These are phyloP conservation scores for Pediacus dermestoides DNA, from an alignment of 2,888 invertebrate genomes.

Conservation along the genomic window DNA sequence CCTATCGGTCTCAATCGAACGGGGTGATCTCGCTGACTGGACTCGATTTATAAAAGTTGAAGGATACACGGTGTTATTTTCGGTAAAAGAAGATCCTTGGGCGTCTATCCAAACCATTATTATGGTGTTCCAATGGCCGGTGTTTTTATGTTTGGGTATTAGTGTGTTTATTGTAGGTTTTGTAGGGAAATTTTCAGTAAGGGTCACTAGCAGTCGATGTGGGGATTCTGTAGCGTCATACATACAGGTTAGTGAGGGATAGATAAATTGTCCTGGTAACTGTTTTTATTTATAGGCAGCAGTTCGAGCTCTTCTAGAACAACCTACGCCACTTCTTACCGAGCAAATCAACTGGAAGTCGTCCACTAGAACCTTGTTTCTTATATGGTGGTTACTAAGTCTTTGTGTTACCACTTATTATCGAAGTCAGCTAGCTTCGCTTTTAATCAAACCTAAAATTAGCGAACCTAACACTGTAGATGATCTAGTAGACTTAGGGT, in stretches of 20 bases:
- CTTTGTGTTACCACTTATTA: slow-evolving; percentile 19
- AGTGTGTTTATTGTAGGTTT: slow-evolving; percentile 5
- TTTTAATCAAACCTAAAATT: slow-evolving; percentile 15
- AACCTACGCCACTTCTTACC: slow-evolving; percentile 9
- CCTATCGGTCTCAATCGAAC: slow-evolving; percentile 14
- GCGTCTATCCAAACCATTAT: slow-evolving; percentile 8
- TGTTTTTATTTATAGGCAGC: slow-evolving; percentile 6
- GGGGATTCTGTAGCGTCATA: too few relatives aligned
- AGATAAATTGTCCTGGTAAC: too few relatives aligned
- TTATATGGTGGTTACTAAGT: slow-evolving; percentile 25
- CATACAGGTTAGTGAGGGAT: too few relatives aligned
- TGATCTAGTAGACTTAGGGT: slow-evolving; percentile 15
- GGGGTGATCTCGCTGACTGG: slow-evolving; percentile 17
- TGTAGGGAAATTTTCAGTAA: too few relatives aligned
- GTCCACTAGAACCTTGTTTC: slow-evolving; percentile 17
- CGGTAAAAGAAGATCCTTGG: slow-evolving; percentile 11
- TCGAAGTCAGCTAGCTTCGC: slow-evolving; percentile 20
- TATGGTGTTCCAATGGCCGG: slow-evolving; percentile 10
- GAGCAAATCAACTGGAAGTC: slow-evolving; percentile 5
- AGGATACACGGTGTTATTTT: slow-evolving; percentile 12
- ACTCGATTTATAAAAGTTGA: slow-evolving; percentile 18
- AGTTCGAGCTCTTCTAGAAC: slow-evolving; percentile 14
- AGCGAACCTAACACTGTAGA: slow-evolving; percentile 16
- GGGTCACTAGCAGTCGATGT: background rate
- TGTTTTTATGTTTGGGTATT: slow-evolving; percentile 7